phyloP scores from a whole-genome alignment of 2,797 vertebrate species.

The Acrossocheilus wenchowensis region DNA sequence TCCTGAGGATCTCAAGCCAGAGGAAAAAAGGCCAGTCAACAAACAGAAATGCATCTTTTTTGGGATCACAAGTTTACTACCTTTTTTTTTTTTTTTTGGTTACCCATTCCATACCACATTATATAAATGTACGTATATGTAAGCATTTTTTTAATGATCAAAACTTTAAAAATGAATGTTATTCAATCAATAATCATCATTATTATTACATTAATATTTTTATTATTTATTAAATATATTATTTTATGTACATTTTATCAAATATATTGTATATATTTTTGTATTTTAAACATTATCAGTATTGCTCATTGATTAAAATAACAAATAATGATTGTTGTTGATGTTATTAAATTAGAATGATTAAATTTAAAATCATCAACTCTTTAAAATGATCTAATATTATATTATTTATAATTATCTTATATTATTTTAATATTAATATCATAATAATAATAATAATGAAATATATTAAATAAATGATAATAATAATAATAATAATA shows the following conservation, averaged over 20 bases:
- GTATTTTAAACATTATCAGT: not conserved
- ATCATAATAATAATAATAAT: not conserved
- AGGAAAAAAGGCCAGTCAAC: slow-evolving; percentile 3
- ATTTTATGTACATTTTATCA: not conserved
- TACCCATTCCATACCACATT: not conserved
- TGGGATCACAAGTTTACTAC: not conserved
- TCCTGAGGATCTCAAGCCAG: slow-evolving; percentile 24
- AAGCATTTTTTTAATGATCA: not conserved
- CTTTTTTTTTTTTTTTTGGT: not conserved
- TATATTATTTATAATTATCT: too few relatives aligned
- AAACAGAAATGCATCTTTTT: not conserved
- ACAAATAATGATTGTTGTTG: not conserved
- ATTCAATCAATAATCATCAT: not conserved
- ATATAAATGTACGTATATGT: not conserved
- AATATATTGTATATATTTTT: not conserved
- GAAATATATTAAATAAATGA: not conserved
- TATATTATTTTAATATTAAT: not conserved
- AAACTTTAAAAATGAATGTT: not conserved
- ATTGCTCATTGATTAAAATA: not conserved
- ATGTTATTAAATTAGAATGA: not conserved
- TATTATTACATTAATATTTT: not conserved
- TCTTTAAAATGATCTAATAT: not conserved
- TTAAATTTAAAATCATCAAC: not conserved
- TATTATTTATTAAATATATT: not conserved
- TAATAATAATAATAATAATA: not conserved